These are phyloP conservation scores for Hesperophylax magnus DNA, from an alignment of 1,140 invertebrate species.

Conservation along the genomic window DNA sequence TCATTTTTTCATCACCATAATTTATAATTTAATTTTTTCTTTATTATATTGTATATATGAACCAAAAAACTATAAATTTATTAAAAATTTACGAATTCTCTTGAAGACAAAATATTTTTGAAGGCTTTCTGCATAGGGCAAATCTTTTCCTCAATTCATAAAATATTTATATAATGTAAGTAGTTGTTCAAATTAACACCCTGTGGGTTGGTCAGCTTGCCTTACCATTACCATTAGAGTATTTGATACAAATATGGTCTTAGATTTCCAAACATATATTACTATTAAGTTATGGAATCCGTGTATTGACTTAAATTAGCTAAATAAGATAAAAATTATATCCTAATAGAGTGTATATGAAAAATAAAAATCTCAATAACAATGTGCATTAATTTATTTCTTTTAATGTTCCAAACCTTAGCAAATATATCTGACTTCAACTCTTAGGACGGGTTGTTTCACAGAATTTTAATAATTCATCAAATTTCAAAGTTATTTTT, in stretches of 20 bases:
- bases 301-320: slow-evolving; percentile 43
- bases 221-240: slow-evolving; percentile 41
- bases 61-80: slow-evolving; percentile 12
- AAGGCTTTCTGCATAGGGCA: slow-evolving; percentile 41
- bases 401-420: too few relatives aligned
- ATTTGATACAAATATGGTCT: slow-evolving; percentile 52
- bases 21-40: neutral
- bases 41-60: slow-evolving; percentile 17
- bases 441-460: too few relatives aligned
- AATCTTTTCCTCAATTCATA: slow-evolving; percentile 24
- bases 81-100: slow-evolving; percentile 10
- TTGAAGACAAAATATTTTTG: slow-evolving; percentile 32
- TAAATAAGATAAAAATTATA: slow-evolving; percentile 48
- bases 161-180: slow-evolving; percentile 35
- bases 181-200: slow-evolving; percentile 34
- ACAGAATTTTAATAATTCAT: too few relatives aligned
- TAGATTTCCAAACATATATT: slow-evolving; percentile 54
- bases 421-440: too few relatives aligned
- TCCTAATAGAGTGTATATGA: slow-evolving; percentile 51
- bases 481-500: too few relatives aligned
- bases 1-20: slow-evolving; percentile 4
- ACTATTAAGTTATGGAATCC: slow-evolving; percentile 48
- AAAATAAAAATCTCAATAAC: slow-evolving; percentile 41
- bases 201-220: neutral
- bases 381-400: neutral